These are phyloP conservation scores for Pandion haliaetus DNA, from an alignment of 2,113 vertebrate genomes.

Conservation along the genomic window DNA sequence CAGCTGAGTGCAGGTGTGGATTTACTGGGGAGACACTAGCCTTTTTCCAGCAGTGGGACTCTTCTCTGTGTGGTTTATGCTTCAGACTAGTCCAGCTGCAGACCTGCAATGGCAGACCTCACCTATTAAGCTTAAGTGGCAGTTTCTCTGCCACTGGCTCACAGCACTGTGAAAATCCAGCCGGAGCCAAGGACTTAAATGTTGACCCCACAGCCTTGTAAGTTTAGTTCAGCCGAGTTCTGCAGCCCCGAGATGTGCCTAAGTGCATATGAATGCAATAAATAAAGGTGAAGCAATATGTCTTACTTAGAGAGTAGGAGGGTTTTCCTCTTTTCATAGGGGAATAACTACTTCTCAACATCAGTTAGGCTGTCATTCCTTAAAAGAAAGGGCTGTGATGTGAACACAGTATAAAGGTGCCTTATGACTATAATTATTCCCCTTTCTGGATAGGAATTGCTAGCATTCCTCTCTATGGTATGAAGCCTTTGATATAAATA, in stretches of 20 bases:
- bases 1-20: neutral
- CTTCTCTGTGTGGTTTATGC: neutral
- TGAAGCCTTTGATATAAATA: neutral
- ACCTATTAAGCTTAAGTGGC: neutral
- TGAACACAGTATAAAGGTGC: neutral
- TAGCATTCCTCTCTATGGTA: accelerated
- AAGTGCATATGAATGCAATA: neutral
- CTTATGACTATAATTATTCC: neutral
- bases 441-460: neutral
- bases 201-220: neutral
- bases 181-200: neutral
- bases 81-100: neutral
- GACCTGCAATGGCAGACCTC: neutral
- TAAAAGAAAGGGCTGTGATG: neutral
- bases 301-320: neutral
- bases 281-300: neutral
- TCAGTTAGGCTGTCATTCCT: neutral
- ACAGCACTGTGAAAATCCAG: neutral
- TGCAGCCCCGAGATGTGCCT: neutral
- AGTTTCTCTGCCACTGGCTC: neutral
- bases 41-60: neutral
- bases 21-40: neutral
- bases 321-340: neutral
- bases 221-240: neutral
- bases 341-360: neutral